A percentile compares a stretch with the other conserved stretches of the same genome.
Evolutionary conservation across 2,797 vertebrate species (phyloP).

Genomic region (Coluber constrictor): DNA sequence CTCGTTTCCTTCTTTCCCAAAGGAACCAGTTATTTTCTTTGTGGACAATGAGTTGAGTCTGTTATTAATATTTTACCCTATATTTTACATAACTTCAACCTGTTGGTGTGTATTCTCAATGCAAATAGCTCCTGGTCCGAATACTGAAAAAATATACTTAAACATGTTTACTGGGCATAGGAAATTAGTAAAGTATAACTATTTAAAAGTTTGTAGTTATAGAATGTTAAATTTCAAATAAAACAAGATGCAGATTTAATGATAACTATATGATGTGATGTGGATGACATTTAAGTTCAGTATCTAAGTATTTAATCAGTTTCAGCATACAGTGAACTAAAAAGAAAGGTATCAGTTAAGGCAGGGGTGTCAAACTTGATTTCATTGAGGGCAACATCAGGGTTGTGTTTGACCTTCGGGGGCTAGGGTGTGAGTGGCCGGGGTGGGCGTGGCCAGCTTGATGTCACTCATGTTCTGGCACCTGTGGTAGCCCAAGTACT

Average conservation of each 20-base stretch:
- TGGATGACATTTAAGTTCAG: neutral
- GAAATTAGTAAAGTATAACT: neutral
- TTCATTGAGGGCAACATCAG: no score
- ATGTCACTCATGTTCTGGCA: no score
- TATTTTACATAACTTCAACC: neutral
- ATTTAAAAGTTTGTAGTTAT: neutral
- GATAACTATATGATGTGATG: neutral
- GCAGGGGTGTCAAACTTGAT: no score
- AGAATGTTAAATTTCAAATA: neutral
- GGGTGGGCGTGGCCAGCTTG: no score
- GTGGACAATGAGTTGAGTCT: neutral
- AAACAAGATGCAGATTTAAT: neutral
- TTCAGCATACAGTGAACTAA: neutral
- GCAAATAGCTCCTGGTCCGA: neutral
- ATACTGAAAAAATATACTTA: neutral
- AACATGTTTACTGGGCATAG: neutral
- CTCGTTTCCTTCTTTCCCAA: neutral
- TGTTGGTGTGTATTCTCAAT: neutral
- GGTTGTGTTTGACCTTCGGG: no score
- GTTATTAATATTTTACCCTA: neutral
- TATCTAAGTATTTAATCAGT: neutral
- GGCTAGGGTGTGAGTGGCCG: no score
- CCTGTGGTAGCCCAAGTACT: no score
- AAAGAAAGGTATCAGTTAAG: neutral
- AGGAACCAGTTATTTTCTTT: neutral